Evolutionary conservation across 2,113 vertebrate species (phyloP).

Genomic region (Mesitornis unicolor): DNA sequence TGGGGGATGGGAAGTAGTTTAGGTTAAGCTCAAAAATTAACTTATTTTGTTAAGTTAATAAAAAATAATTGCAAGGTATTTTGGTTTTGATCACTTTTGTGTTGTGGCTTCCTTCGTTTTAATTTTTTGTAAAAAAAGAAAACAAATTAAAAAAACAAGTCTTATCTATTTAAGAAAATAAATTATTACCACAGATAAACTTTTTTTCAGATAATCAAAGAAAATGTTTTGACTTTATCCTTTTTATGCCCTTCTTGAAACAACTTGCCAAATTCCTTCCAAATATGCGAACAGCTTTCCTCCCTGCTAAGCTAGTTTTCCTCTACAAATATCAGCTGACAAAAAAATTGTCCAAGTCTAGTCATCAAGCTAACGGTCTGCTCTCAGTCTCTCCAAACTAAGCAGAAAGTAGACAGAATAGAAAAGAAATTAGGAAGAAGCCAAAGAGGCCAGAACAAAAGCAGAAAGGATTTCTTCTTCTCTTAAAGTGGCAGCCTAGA

Average conservation of each 20-base stretch:
- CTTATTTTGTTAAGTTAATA: background rate
- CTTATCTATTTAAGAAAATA: background rate
- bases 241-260: slow-evolving; percentile 11
- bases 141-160: background rate
- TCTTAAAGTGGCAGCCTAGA: background rate
- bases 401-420: slow-evolving; percentile 2
- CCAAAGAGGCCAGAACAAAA: background rate
- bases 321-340: slow-evolving; percentile 45
- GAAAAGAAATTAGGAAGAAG: background rate
- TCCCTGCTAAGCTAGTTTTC: slow-evolving; percentile 44
- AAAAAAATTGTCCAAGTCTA: slow-evolving; percentile 29
- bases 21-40: background rate
- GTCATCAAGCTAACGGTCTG: slow-evolving; percentile 20
- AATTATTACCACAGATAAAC: background rate
- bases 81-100: background rate
- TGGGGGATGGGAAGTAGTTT: background rate
- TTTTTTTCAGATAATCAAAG: background rate
- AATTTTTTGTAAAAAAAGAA: no score
- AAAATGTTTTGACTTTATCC: background rate
- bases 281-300: slow-evolving; percentile 21
- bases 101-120: background rate
- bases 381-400: background rate
- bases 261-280: slow-evolving; percentile 28
- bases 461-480: background rate
- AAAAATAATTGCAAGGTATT: background rate